These are phyloP conservation scores for Athalia rosae DNA, from an alignment of 2,888 invertebrate genomes.

Conservation along the genomic window DNA sequence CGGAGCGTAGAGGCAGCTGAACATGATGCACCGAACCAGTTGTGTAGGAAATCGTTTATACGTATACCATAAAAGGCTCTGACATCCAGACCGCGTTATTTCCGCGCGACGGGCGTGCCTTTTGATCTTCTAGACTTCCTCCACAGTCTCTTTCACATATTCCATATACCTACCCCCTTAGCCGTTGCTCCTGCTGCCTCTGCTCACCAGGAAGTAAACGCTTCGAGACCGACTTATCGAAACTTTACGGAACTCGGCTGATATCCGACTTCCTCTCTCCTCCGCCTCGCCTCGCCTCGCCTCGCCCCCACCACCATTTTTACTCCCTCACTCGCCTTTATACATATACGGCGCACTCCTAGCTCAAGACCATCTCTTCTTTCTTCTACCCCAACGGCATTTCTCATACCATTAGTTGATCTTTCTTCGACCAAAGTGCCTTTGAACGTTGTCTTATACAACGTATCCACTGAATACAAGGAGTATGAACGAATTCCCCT, in stretches of 20 bases:
- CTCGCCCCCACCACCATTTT: not conserved
- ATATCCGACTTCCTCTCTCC: constrained; percentile 54
- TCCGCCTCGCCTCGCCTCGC: not conserved
- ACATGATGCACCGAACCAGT: no score
- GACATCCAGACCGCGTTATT: constrained; percentile 63
- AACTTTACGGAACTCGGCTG: constrained; percentile 63
- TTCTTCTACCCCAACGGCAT: no score
- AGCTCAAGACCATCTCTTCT: no score
- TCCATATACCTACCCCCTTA: not conserved
- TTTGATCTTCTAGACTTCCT: constrained; percentile 68
- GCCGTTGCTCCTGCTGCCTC: constrained; percentile 42
- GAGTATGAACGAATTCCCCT: not conserved
- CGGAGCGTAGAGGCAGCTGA: no score
- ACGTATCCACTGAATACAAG: not conserved
- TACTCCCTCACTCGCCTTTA: not conserved
- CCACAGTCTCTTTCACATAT: constrained; percentile 52
- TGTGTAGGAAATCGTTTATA: no score
- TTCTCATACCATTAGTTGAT: constrained; percentile 12
- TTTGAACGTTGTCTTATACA: constrained; percentile 3
- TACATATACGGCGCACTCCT: no score
- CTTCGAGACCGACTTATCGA: constrained; percentile 64
- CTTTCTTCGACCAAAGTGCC: constrained; percentile 12
- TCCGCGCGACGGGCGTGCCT: constrained; percentile 63
- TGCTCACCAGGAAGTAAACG: constrained; percentile 60
- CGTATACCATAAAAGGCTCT: constrained; percentile 33